phyloP scores from a whole-genome alignment of 2,113 vertebrate genomes.

The Uria aalge region DNA sequence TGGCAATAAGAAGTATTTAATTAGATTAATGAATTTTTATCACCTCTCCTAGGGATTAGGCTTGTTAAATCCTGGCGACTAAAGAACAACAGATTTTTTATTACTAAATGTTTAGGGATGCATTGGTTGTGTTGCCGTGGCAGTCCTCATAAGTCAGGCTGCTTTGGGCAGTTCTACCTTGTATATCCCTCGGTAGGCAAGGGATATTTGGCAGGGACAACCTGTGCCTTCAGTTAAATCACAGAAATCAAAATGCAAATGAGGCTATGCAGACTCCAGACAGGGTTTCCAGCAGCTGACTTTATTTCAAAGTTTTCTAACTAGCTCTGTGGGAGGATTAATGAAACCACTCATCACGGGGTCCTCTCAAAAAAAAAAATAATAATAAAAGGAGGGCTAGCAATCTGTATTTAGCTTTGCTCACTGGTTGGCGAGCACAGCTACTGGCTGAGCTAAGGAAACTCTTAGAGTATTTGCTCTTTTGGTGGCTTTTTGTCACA shows the following conservation, averaged over 20 bases:
- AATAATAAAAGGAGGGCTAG: background rate
- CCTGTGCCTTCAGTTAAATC: constrained; percentile 82
- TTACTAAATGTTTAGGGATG: constrained; percentile 84
- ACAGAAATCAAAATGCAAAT: constrained; percentile 84
- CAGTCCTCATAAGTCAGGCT: constrained; percentile 74
- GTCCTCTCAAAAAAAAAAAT: background rate
- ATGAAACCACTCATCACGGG: background rate
- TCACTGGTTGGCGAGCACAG: background rate
- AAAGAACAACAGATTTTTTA: constrained; percentile 96
- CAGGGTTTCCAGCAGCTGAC: constrained; percentile 64
- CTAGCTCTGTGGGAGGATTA: constrained; percentile 33
- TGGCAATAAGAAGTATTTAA: constrained; percentile 99
- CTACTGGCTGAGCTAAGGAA: background rate
- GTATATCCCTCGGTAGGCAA: constrained; percentile 71
- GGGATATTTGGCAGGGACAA: constrained; percentile 82
- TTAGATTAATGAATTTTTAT: constrained; percentile 99
- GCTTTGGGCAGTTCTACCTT: constrained; percentile 86
- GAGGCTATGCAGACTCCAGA: constrained; percentile 53
- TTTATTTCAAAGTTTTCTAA: constrained; percentile 71
- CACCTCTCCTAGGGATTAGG: constrained; percentile 89
- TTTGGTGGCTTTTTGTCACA: background rate
- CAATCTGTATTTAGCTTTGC: background rate
- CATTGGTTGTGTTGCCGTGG: constrained; percentile 63
- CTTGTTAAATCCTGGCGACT: constrained; percentile 92
- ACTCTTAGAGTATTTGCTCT: background rate